phyloP scores from a whole-genome alignment of 2,113 vertebrate genomes.

The Varanus salvator region DNA sequence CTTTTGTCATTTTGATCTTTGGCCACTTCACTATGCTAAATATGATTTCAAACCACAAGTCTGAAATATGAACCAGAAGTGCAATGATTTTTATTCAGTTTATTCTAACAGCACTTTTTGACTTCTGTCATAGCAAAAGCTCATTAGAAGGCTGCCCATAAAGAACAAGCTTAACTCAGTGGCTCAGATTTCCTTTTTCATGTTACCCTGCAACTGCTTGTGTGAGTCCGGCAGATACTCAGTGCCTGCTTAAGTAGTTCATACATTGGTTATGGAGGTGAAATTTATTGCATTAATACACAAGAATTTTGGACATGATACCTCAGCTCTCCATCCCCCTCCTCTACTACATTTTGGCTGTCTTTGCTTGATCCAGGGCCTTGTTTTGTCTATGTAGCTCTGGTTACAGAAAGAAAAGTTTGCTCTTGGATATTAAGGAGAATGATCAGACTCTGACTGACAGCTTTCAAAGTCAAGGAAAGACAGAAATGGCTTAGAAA shows the following conservation, averaged over 20 bases:
- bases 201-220: neutral
- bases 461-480: neutral
- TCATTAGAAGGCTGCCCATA: fast-evolving
- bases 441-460: neutral
- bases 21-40: neutral
- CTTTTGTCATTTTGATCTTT: neutral
- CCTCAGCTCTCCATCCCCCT: neutral
- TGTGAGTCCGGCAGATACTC: neutral
- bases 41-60: neutral
- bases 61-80: neutral
- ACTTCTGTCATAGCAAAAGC: neutral
- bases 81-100: neutral
- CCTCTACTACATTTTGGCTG: neutral
- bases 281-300: neutral
- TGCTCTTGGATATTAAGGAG: neutral
- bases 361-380: neutral
- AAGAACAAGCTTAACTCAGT: neutral
- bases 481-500: conserved; percentile 4
- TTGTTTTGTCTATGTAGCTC: neutral
- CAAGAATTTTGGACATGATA: neutral
- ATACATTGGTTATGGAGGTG: neutral
- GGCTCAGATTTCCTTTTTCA: neutral
- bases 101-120: neutral
- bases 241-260: neutral
- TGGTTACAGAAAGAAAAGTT: neutral